Base-by-base conservation (phyloP, 92 coral and sea anemone genomes). In the Palythoa heliodiscus region DNA sequence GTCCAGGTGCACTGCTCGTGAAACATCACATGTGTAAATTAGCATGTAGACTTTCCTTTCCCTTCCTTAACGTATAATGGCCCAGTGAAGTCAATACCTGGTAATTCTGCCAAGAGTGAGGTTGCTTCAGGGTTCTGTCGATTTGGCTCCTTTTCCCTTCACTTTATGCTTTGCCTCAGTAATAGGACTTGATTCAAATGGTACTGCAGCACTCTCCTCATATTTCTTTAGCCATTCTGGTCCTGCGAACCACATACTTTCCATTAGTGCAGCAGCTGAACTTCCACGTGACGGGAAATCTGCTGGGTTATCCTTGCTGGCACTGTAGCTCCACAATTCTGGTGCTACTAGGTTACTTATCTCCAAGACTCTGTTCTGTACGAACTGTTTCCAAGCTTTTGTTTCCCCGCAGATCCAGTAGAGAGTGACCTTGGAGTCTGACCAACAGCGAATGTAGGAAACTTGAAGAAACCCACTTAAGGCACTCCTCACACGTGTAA, bases 401-500 rank as follows among this genome's bases (percentile, higher is more conserved):
- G 75, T 61, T 48, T 87, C 87, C 13, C 87, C 77, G 25, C 71
- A 87, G 43, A 87, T 87, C 72, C 90, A 87, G 57, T 87, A 82
- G 47, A 82, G 90, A 0, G 87, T 78, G 0, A 82, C 87, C 75
- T 88, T 76, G 1, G 84, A 88, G 15, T 88, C 87, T 10, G 83
- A 58, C 83, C 82, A 82, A 19, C 0, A 29, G 35, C 35, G 35
- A 29, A 29, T 29, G 35, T 29, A 29, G 35, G 35, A 29, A 29
- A 29, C 87, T 11, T 58, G 16, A 24, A 70, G 25, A 29, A 57
- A 67, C 4, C 71, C 64, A 29, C 70, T 74, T 75, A 86, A 47
- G 0, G 88, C 1, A 1, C 53, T 13, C 75, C 53, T 86, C 13
- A 47, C 64, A 52, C 63, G 88, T 68, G 76, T 77, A 3, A 86